Conservation (phyloP, 2,797 vertebrate genomes). For the Eulemur albifrons region DNA sequence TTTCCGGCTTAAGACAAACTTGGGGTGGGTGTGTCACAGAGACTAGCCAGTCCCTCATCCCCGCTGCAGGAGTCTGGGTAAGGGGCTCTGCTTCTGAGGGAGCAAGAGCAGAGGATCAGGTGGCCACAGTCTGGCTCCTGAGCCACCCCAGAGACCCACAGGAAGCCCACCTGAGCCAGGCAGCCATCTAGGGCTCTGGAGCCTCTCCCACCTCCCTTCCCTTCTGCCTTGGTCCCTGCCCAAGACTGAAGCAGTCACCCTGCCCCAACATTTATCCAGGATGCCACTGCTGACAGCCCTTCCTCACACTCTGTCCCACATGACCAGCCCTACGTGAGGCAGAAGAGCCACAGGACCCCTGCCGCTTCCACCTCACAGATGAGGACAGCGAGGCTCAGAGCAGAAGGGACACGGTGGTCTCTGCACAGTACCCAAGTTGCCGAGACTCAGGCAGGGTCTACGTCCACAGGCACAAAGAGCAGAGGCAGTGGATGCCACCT, state of each 20-base stretch:
- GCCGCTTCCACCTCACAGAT: neutral
- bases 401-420: fast-evolving
- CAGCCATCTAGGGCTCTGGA: neutral
- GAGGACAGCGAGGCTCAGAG: neutral
- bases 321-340: neutral
- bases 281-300: neutral
- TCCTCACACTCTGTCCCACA: neutral
- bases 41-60: neutral
- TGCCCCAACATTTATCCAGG: neutral
- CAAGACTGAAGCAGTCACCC: neutral
- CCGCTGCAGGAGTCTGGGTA: neutral
- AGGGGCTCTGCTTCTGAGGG: neutral
- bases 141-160: neutral
- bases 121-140: neutral
- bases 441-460: neutral
- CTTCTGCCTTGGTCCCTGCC: neutral
- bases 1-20: neutral
- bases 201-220: neutral
- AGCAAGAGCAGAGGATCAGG: neutral
- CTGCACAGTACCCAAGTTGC: neutral
- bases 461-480: neutral
- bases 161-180: neutral
- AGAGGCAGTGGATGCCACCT: neutral
- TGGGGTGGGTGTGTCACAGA: neutral
- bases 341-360: neutral